Evolutionary conservation across 2,113 vertebrate species (phyloP).

Genomic region (Desmodus rotundus): DNA sequence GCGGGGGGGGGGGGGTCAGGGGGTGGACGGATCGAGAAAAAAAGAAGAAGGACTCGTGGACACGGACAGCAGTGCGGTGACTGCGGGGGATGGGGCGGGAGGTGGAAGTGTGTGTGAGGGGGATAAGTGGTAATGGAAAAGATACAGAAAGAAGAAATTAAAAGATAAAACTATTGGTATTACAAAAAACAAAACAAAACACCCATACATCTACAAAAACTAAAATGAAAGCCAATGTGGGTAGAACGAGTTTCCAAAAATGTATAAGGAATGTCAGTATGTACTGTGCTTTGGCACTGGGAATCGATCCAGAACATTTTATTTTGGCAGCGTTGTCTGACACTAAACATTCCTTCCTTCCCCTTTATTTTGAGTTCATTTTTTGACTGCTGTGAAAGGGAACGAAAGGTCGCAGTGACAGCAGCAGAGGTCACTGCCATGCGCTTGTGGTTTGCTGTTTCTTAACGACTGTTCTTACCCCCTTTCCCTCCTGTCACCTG

Average conservation of each 20-base stretch:
- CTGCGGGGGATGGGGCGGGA: too few species aligned
- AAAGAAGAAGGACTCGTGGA: too few species aligned
- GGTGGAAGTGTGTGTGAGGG: too few species aligned
- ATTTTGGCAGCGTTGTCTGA: slow-evolving; percentile 34
- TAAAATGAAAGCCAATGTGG: slow-evolving; percentile 47
- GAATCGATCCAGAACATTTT: slow-evolving; percentile 61
- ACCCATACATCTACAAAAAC: slow-evolving; percentile 42
- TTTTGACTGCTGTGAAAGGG: background rate
- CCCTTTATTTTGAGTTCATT: background rate
- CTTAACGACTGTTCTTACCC: background rate
- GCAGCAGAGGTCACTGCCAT: background rate
- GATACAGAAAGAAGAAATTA: too few species aligned
- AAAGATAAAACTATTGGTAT: background rate
- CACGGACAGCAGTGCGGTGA: too few species aligned
- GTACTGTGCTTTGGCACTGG: slow-evolving; percentile 55
- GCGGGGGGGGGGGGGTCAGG: too few species aligned
- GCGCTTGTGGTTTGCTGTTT: background rate
- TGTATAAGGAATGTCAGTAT: slow-evolving; percentile 27
- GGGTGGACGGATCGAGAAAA: too few species aligned
- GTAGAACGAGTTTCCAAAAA: slow-evolving; percentile 47
- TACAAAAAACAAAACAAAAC: slow-evolving; percentile 14
- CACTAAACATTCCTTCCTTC: slow-evolving; percentile 8
- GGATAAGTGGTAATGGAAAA: too few species aligned
- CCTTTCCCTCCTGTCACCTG: slow-evolving; percentile 28
- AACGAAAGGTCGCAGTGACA: background rate